phyloP scores from a whole-genome alignment of 2,113 vertebrate genomes.

The Lipophrys pholis region DNA sequence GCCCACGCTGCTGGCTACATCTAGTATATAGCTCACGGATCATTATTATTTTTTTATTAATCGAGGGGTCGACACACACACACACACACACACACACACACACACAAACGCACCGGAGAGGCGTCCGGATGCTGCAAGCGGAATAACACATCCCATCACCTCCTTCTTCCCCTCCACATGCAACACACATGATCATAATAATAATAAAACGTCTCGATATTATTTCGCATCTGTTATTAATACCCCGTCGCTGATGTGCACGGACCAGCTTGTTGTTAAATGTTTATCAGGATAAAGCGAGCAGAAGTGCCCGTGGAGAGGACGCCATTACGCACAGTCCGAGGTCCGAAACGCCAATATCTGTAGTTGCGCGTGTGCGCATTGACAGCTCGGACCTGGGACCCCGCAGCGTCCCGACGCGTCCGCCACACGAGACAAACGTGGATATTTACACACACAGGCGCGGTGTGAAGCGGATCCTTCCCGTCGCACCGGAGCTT shows the following conservation, averaged over 20 bases:
- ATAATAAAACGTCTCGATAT: background rate
- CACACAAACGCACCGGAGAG: constrained; percentile 12
- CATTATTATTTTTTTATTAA: background rate
- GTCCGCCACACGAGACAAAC: constrained; percentile 17
- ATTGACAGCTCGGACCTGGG: constrained; percentile 79
- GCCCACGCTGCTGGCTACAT: background rate
- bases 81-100: constrained; percentile 29
- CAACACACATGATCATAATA: constrained; percentile 3
- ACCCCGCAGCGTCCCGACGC: constrained; percentile 35
- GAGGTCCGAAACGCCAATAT: constrained; percentile 76
- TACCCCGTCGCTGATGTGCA: background rate
- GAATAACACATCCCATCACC: constrained; percentile 9
- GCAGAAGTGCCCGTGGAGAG: constrained; percentile 60
- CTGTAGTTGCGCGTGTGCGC: constrained; percentile 46
- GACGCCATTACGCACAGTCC: constrained; percentile 86
- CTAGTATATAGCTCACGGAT: constrained; percentile 27
- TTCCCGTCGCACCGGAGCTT: constrained; percentile 48
- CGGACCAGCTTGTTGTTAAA: background rate
- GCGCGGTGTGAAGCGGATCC: constrained; percentile 35
- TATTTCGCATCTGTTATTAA: background rate
- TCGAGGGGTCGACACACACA: constrained; percentile 17
- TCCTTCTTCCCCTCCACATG: constrained; percentile 2
- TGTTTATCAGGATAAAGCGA: constrained; percentile 31
- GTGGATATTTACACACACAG: constrained; percentile 44
- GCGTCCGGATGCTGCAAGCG: constrained; percentile 39